Conservation (phyloP, 2,113 vertebrate genomes). For the Varanus salvator region DNA sequence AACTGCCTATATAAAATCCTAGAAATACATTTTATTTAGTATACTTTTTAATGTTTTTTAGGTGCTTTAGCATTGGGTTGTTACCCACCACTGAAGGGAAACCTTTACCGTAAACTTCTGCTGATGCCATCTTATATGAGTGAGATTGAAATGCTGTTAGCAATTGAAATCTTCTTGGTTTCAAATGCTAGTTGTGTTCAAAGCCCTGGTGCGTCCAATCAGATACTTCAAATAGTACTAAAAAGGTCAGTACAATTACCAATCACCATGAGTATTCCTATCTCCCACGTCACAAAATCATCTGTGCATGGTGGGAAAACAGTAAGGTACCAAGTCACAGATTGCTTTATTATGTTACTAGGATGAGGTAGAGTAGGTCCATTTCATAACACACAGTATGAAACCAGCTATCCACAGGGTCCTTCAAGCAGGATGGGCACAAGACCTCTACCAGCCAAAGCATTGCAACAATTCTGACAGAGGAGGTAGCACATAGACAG, state of each 20-base stretch:
- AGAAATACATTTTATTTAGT: background rate
- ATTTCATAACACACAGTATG: too few species aligned
- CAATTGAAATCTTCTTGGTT: constrained; percentile 90
- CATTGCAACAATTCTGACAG: too few species aligned
- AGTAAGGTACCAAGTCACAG: too few species aligned
- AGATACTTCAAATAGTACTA: constrained; percentile 84
- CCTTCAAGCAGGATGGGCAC: too few species aligned
- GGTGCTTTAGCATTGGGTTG: constrained; percentile 84
- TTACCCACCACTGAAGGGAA: constrained; percentile 81
- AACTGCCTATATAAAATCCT: background rate
- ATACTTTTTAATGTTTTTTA: constrained; percentile 63
- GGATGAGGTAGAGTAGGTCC: too few species aligned
- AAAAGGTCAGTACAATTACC: constrained; percentile 83
- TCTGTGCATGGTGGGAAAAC: too few species aligned
- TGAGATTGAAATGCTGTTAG: constrained; percentile 91
- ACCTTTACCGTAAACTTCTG: constrained; percentile 76
- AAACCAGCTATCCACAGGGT: too few species aligned
- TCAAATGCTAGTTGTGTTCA: constrained; percentile 82
- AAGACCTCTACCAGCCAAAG: too few species aligned
- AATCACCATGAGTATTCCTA: background rate
- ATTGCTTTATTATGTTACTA: too few species aligned
- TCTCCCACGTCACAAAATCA: too few species aligned
- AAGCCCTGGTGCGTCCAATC: constrained; percentile 58
- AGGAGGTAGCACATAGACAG: too few species aligned
- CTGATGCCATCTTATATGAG: constrained; percentile 82